Evolutionary conservation across 2,113 vertebrate genomes (phyloP).

Genomic region (Prolemur simus): DNA sequence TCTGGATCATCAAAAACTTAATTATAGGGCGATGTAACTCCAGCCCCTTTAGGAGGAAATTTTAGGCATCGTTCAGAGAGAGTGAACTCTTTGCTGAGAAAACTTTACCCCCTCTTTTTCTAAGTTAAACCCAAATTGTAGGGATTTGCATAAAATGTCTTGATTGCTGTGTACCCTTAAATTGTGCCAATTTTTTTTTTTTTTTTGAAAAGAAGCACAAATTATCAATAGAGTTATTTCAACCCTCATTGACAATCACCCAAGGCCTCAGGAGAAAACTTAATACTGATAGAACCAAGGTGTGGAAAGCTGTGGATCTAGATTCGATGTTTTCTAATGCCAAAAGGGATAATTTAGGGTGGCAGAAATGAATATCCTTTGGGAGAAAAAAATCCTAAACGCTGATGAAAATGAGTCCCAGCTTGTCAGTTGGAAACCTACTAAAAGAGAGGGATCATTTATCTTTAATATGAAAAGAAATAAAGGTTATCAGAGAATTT

Average conservation of each 20-base stretch:
- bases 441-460: background rate
- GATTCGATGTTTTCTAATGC: background rate
- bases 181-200: background rate
- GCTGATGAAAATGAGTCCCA: background rate
- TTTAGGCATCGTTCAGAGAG: conserved; percentile 23
- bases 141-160: accelerated
- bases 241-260: background rate
- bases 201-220: background rate
- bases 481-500: background rate
- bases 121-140: background rate
- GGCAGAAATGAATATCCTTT: background rate
- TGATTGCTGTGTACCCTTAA: background rate
- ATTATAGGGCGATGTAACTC: conserved; percentile 67
- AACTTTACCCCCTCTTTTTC: background rate
- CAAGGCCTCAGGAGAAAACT: background rate
- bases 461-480: background rate
- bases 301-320: background rate
- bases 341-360: background rate
- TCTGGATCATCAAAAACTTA: conserved; percentile 78
- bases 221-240: background rate
- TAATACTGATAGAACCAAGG: background rate
- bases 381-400: background rate
- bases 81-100: background rate
- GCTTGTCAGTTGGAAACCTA: background rate
- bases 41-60: conserved; percentile 56